These are phyloP conservation scores for Laupala kohalensis DNA, from an alignment of 1,140 invertebrate species.

Conservation along the genomic window DNA sequence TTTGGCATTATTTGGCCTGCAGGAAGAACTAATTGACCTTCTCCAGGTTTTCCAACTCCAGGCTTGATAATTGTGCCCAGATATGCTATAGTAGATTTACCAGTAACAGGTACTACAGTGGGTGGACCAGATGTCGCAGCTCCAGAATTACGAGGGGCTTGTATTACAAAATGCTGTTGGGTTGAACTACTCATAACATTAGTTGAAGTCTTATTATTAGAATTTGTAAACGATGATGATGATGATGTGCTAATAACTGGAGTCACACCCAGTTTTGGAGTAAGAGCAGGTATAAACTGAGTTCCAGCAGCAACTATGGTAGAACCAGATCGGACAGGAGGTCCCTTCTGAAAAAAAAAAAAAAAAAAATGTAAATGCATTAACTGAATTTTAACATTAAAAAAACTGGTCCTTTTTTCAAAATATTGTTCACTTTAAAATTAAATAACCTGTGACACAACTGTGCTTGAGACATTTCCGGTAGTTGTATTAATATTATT, in stretches of 20 bases:
- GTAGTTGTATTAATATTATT: background rate
- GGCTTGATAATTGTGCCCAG: slow-evolving; percentile 30
- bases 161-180: slow-evolving; percentile 10
- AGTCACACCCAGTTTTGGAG: slow-evolving; percentile 2
- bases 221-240: background rate
- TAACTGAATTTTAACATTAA: background rate
- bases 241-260: background rate
- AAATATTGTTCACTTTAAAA: background rate
- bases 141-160: background rate
- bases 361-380: background rate
- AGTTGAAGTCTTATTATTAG: background rate
- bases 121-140: background rate
- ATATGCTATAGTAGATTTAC: slow-evolving; percentile 31
- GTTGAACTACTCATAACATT: background rate
- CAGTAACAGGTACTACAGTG: slow-evolving; percentile 5
- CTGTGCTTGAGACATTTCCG: background rate
- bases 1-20: slow-evolving; percentile 25
- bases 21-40: slow-evolving; percentile 4
- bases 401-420: background rate
- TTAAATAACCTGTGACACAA: background rate
- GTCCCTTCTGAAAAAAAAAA: background rate
- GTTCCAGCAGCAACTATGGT: background rate
- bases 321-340: background rate
- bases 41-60: slow-evolving; percentile 9
- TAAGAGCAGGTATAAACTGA: slow-evolving; percentile 8